Percentiles rank a stretch among this genome's conserved stretches.
Conservation (phyloP, 2,113 vertebrate genomes). For the Balaenoptera acutorostrata region DNA sequence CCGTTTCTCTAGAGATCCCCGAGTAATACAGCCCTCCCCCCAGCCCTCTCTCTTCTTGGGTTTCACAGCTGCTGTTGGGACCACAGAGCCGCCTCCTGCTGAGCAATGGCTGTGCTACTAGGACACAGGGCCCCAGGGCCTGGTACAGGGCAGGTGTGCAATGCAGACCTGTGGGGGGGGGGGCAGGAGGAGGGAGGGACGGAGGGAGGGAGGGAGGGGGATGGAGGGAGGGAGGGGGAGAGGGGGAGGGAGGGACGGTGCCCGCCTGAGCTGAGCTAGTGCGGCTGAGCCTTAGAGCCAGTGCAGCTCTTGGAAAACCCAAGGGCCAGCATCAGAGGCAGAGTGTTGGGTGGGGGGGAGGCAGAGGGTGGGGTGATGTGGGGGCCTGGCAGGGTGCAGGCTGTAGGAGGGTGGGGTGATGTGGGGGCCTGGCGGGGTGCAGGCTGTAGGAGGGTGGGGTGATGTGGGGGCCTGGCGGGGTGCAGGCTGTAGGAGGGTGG, state of each 20-base stretch:
- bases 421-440: not conserved
- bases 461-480: accelerated
- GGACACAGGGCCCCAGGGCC: not conserved
- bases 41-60: not conserved
- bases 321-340: accelerated
- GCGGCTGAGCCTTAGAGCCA: too few species aligned
- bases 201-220: not conserved
- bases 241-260: too few species aligned
- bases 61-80: not conserved
- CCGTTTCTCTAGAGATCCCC: not conserved
- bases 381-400: too few species aligned
- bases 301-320: not conserved
- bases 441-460: not conserved
- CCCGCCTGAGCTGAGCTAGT: too few species aligned
- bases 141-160: not conserved
- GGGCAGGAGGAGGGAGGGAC: not conserved
- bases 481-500: not conserved
- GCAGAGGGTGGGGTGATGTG: not conserved
- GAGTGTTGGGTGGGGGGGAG: too few species aligned
- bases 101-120: too few species aligned
- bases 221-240: too few species aligned
- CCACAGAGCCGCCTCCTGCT: not conserved
- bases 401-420: not conserved
- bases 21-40: not conserved
- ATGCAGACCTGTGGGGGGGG: too few species aligned